Percentiles rank a stretch among this genome's conserved stretches.
phyloP scores from a whole-genome alignment of 2,888 invertebrate genomes.

The Stenodema calcarata region DNA sequence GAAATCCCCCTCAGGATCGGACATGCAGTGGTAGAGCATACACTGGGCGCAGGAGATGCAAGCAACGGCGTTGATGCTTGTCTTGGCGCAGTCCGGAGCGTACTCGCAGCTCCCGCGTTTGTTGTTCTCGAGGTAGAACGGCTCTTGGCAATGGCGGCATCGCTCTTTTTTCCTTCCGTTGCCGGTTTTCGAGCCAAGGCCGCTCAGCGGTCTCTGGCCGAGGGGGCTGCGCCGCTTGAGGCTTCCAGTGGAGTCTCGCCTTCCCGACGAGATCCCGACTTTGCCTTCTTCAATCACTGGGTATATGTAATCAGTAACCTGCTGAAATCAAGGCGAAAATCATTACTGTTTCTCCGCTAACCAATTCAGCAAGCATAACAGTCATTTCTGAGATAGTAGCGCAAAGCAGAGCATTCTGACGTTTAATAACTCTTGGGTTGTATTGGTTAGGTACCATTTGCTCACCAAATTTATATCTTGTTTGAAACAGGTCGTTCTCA shows the following conservation, averaged over 20 bases:
- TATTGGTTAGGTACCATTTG: too few species aligned
- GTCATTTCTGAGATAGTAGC: too few species aligned
- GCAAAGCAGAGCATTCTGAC: too few species aligned
- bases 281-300: conserved; percentile 60
- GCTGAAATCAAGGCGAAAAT: background rate
- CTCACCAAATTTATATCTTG: too few species aligned
- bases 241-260: conserved; percentile 52
- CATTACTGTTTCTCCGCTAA: too few species aligned
- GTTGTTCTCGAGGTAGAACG: conserved; percentile 84
- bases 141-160: conserved; percentile 74
- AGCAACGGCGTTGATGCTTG: conserved; percentile 80
- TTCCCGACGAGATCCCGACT: conserved; percentile 37
- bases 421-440: too few species aligned
- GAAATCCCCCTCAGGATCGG: conserved; percentile 88
- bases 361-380: too few species aligned
- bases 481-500: too few species aligned
- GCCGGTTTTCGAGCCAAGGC: conserved; percentile 74
- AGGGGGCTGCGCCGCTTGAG: conserved; percentile 54
- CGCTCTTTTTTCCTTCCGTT: conserved; percentile 60
- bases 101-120: conserved; percentile 83
- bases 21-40: conserved; percentile 92
- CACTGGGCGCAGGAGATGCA: conserved; percentile 89
- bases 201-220: conserved; percentile 66
- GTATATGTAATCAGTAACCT: conserved; percentile 39
- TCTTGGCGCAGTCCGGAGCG: conserved; percentile 83